Evolutionary conservation across 1,140 invertebrate species (phyloP).

Genomic region (Conus betulinus): DNA sequence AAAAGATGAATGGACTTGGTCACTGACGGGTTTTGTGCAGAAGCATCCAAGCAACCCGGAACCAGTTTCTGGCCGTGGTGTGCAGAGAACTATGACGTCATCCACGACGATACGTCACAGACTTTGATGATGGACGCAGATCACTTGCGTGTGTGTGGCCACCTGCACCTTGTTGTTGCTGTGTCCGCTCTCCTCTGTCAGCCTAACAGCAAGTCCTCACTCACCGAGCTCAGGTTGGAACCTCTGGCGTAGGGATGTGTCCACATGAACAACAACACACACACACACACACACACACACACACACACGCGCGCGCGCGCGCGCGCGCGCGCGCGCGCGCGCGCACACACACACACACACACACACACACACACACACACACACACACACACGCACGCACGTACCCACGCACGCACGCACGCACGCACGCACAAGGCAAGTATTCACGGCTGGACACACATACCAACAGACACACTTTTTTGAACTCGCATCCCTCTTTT

Average conservation of each 20-base stretch:
- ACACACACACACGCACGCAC: not conserved
- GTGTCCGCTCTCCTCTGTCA: not conserved
- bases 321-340: not conserved
- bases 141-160: not conserved
- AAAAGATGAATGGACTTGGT: too few species aligned
- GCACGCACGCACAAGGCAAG: not conserved
- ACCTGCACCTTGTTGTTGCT: not conserved
- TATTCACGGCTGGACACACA: not conserved
- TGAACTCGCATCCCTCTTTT: not conserved
- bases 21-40: not conserved
- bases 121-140: not conserved
- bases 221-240: not conserved
- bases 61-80: constrained; percentile 4
- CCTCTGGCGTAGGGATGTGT: not conserved
- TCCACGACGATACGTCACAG: not conserved
- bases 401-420: not conserved
- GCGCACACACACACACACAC: not conserved
- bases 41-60: not conserved
- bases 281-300: constrained; percentile 10
- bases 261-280: constrained; percentile 17
- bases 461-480: not conserved
- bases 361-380: not conserved
- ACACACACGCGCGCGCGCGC: not conserved
- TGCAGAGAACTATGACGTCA: constrained; percentile 13
- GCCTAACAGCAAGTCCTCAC: not conserved